A percentile compares a stretch with the other conserved stretches of the same genome.
Conservation (phyloP, 2,888 invertebrate genomes). For the Cryptosula pallasiana region DNA sequence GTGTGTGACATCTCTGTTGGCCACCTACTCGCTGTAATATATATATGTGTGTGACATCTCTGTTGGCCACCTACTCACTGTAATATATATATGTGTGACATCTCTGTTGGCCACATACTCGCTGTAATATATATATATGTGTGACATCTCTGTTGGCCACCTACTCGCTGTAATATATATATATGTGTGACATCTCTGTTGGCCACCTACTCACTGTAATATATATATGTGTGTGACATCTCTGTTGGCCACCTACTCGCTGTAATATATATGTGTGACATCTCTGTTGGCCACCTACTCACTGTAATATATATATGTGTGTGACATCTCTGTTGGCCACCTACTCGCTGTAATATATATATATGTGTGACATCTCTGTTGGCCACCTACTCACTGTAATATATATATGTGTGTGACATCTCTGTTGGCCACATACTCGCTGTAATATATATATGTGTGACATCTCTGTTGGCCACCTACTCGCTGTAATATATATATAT, state of each 20-base stretch:
- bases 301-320: not conserved
- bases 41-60: too few species aligned
- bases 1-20: too few species aligned
- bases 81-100: too few species aligned
- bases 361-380: not conserved
- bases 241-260: not conserved
- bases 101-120: too few species aligned
- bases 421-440: not conserved
- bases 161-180: too few species aligned
- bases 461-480: not conserved
- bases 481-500: not conserved
- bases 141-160: too few species aligned
- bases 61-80: too few species aligned
- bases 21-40: too few species aligned
- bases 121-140: too few species aligned
- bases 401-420: not conserved
- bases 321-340: not conserved
- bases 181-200: too few species aligned
- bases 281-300: not conserved
- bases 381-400: not conserved
- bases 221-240: not conserved
- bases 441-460: not conserved
- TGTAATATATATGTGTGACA: not conserved
- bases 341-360: not conserved
- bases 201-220: not conserved